Evolutionary conservation across 2,113 vertebrate species (phyloP).

Genomic region (Datnioides undecimradiatus): DNA sequence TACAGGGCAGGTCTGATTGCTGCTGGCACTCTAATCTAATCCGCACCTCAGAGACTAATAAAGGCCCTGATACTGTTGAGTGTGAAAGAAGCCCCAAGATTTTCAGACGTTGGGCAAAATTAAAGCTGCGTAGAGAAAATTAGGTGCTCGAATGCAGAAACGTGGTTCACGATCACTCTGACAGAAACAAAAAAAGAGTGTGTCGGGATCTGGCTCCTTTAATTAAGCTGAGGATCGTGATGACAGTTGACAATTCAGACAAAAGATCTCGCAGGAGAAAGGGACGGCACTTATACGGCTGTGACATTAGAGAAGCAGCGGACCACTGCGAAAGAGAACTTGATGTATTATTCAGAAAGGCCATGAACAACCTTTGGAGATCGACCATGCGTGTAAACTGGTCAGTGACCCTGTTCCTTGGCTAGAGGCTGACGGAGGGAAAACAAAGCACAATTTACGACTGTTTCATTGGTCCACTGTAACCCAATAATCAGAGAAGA

Average conservation of each 20-base stretch:
- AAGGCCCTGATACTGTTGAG: constrained; percentile 24
- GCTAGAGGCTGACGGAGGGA: constrained; percentile 1
- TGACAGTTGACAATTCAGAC: constrained; percentile 21
- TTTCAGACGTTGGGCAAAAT: constrained; percentile 43
- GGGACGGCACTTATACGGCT: constrained; percentile 9
- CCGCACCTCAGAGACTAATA: constrained; percentile 61
- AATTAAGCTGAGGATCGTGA: constrained; percentile 12
- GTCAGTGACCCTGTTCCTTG: constrained; percentile 25
- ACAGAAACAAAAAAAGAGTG: not conserved
- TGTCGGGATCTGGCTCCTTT: not conserved
- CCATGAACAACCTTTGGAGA: constrained; percentile 40
- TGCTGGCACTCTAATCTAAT: constrained; percentile 65
- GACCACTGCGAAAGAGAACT: constrained; percentile 16
- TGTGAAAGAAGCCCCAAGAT: not conserved
- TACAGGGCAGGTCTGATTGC: constrained; percentile 39
- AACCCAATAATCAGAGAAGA: not conserved
- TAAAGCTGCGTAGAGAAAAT: constrained; percentile 27
- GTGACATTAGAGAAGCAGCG: constrained; percentile 29
- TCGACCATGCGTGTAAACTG: constrained; percentile 22
- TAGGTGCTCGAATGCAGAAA: constrained; percentile 6
- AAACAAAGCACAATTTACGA: constrained; percentile 20
- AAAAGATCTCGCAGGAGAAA: constrained; percentile 10
- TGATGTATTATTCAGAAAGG: constrained; percentile 65
- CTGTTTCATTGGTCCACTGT: constrained; percentile 2
- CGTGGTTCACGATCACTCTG: not conserved